A percentile compares a stretch with the other conserved stretches of the same genome.
phyloP scores from a whole-genome alignment of 2,888 invertebrate genomes.

The Hermaeophaga mercurialis region DNA sequence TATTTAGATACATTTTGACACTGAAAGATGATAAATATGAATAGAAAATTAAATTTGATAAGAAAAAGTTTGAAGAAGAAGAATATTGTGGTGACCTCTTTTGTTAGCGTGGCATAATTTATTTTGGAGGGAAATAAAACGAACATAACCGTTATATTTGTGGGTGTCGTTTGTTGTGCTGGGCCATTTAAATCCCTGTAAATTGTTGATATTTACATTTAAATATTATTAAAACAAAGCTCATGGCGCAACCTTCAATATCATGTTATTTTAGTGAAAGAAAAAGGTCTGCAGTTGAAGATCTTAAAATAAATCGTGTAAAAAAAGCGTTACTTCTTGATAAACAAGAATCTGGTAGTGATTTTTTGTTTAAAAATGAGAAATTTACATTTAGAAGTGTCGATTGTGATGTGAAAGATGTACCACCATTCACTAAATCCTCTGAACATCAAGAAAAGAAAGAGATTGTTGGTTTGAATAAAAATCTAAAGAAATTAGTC shows the following conservation, averaged over 20 bases:
- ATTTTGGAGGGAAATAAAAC: conserved; percentile 27
- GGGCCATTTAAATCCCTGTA: conserved; percentile 40
- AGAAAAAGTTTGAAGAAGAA: too few species aligned
- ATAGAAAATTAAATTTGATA: too few species aligned
- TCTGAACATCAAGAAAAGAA: conserved; percentile 39
- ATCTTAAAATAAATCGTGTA: conserved; percentile 59
- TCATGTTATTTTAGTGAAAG: conserved; percentile 77
- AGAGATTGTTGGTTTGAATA: conserved; percentile 35
- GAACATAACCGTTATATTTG: conserved; percentile 14
- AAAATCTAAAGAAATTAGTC: conserved; percentile 31
- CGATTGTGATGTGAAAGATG: conserved; percentile 22
- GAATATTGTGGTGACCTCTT: not conserved
- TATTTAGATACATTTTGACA: too few species aligned
- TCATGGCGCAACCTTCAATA: conserved; percentile 79
- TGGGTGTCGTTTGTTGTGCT: conserved; percentile 4
- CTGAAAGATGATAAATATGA: too few species aligned
- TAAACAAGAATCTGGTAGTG: conserved; percentile 31
- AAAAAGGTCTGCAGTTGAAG: conserved; percentile 76
- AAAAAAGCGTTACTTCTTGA: conserved; percentile 61
- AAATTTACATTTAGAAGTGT: not conserved
- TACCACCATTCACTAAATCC: conserved; percentile 14
- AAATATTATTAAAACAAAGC: conserved; percentile 31
- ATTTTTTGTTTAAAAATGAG: conserved; percentile 33
- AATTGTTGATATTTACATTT: conserved; percentile 39
- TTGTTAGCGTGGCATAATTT: not conserved